A percentile compares a stretch with the other conserved stretches of the same genome.
Evolutionary conservation across 2,113 vertebrate genomes (phyloP).

Genomic region (Callochromis pleurospilus): DNA sequence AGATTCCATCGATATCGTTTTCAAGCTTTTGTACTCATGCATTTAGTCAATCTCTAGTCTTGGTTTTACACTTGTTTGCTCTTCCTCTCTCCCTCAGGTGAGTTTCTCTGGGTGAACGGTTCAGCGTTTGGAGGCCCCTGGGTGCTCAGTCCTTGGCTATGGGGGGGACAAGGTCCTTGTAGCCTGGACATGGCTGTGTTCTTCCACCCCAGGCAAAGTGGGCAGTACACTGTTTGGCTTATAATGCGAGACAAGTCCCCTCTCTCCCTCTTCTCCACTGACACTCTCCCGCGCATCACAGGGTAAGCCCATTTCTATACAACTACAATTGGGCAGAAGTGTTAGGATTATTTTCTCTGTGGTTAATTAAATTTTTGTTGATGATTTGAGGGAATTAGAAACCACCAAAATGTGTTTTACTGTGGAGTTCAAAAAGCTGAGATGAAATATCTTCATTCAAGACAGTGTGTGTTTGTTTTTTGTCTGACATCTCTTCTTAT

Average conservation of each 20-base stretch:
- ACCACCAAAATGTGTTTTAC: not conserved
- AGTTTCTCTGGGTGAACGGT: conserved; percentile 84
- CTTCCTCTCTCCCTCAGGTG: conserved; percentile 68
- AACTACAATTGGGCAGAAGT: too few relatives aligned
- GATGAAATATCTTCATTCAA: not conserved
- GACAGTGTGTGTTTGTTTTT: not conserved
- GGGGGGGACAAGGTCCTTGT: conserved; percentile 76
- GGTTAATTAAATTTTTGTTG: not conserved
- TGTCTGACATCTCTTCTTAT: not conserved
- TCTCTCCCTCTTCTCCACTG: conserved; percentile 63
- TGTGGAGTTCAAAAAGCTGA: not conserved
- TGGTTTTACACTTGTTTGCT: not conserved
- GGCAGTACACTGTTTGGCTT: conserved; percentile 82
- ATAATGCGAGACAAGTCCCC: conserved; percentile 69
- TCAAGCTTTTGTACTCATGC: not conserved
- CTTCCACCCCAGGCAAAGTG: conserved; percentile 77
- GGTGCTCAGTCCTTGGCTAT: conserved; percentile 91
- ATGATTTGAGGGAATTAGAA: not conserved
- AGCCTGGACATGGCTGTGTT: conserved; percentile 84
- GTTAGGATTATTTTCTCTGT: not conserved
- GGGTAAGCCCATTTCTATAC: conserved; percentile 59
- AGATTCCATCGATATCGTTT: not conserved
- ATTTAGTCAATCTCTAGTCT: not conserved
- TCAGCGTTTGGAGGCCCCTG: conserved; percentile 75
- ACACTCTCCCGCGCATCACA: conserved; percentile 63